Evolutionary conservation across 92 coral and sea anemone species (phyloP).

Genomic region (Bergia sp.): DNA sequence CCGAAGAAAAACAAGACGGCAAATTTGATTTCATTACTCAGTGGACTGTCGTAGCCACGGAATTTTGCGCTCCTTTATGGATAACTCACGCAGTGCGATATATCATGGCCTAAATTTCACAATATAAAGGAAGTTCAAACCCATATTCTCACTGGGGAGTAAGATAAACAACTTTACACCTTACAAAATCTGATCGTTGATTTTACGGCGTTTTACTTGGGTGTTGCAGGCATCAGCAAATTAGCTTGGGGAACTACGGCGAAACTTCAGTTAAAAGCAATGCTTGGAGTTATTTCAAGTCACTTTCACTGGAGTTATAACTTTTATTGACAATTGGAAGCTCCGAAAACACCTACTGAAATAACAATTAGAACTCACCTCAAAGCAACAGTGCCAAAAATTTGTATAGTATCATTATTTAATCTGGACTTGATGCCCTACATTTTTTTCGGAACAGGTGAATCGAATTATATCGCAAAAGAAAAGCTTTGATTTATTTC

Average conservation of each 20-base stretch:
- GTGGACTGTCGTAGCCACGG: conserved; percentile 9
- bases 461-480: conserved; percentile 50
- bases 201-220: background rate
- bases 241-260: conserved; percentile 7
- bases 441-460: conserved; percentile 52
- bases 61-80: background rate
- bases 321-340: conserved; percentile 34
- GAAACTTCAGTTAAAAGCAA: background rate
- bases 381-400: conserved; percentile 64
- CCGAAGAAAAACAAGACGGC: background rate
- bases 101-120: conserved; percentile 23
- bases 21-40: conserved; percentile 10
- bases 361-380: conserved; percentile 70
- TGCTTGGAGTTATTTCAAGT: background rate
- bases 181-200: conserved; percentile 1
- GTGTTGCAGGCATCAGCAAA: background rate
- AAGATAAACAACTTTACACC: conserved; percentile 21
- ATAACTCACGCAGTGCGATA: conserved; percentile 1
- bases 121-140: conserved; percentile 1
- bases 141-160: background rate
- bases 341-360: conserved; percentile 51
- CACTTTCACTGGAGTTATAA: conserved; percentile 18
- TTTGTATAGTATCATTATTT: conserved; percentile 50
- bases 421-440: conserved; percentile 61
- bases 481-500: conserved; percentile 54